Conservation (phyloP, 2,113 vertebrate genomes). For the Phyllopteryx taeniolatus region DNA sequence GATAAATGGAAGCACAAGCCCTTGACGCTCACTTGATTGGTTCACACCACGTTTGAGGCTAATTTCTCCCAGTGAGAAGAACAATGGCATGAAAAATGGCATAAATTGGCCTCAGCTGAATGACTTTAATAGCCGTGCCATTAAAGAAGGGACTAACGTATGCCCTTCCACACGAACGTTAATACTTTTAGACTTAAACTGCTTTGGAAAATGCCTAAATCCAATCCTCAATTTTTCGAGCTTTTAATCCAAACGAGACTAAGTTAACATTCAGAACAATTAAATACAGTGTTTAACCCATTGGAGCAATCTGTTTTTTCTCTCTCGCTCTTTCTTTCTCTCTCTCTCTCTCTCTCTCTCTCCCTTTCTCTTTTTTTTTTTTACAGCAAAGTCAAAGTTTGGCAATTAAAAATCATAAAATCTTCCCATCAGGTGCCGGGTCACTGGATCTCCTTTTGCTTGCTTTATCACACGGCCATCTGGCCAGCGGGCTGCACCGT, state of each 20-base stretch:
- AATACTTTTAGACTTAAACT: neutral
- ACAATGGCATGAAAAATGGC: conserved; percentile 63
- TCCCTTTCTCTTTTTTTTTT: neutral
- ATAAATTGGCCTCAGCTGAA: conserved; percentile 67
- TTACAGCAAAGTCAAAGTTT: neutral
- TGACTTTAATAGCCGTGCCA: conserved; percentile 66
- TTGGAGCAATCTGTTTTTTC: neutral
- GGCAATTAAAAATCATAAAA: neutral
- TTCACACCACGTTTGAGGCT: conserved; percentile 57
- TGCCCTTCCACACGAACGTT: neutral
- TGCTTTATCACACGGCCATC: conserved; percentile 75
- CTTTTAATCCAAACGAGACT: neutral
- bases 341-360: too few species aligned
- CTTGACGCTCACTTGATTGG: conserved; percentile 46
- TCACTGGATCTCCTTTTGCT: conserved; percentile 56
- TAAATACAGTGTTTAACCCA: neutral
- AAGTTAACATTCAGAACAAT: neutral
- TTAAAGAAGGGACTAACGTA: conserved; percentile 28
- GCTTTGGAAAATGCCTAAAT: neutral
- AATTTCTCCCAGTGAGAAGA: conserved; percentile 61
- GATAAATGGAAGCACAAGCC: conserved; percentile 29
- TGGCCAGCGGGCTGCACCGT: conserved; percentile 67
- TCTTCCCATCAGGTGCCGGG: conserved; percentile 29
- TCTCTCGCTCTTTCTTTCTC: neutral
- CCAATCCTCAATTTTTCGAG: neutral